Evolutionary conservation across 1,140 invertebrate genomes (phyloP).

Genomic region (Muscidifurax raptorellus): DNA sequence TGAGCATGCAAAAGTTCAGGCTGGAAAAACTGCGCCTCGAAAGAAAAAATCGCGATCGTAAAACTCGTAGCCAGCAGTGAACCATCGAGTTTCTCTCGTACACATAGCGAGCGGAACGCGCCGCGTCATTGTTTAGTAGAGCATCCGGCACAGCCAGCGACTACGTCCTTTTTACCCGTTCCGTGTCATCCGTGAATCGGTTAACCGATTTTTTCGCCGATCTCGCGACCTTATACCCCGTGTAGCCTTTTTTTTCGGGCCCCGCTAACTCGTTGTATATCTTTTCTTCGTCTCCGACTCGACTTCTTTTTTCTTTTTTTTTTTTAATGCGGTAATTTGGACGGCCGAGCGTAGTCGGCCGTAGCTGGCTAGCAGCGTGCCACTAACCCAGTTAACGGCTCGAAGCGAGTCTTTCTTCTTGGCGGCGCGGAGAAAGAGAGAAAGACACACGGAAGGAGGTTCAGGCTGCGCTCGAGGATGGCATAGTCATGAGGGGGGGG

Average conservation of each 20-base stretch:
- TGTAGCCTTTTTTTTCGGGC: slow-evolving; percentile 52
- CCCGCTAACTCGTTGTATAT: not conserved
- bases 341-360: slow-evolving; percentile 68
- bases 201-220: slow-evolving; percentile 57
- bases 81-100: slow-evolving; percentile 55
- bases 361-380: slow-evolving; percentile 65
- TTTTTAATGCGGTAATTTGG: slow-evolving; percentile 70
- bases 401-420: slow-evolving; percentile 72
- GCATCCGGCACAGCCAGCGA: slow-evolving; percentile 35
- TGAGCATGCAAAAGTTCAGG: not conserved
- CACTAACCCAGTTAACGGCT: slow-evolving; percentile 72
- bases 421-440: slow-evolving; percentile 27
- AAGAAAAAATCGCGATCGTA: not conserved
- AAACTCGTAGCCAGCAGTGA: slow-evolving; percentile 20
- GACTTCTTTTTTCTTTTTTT: slow-evolving; percentile 52
- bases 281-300: slow-evolving; percentile 43
- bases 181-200: slow-evolving; percentile 58
- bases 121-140: slow-evolving; percentile 39
- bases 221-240: slow-evolving; percentile 58
- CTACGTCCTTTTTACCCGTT: slow-evolving; percentile 4
- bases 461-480: slow-evolving; percentile 43
- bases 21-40: not conserved
- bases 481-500: slow-evolving; percentile 35
- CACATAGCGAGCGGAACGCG: slow-evolving; percentile 55
- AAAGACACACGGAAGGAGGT: slow-evolving; percentile 53